A percentile compares a stretch with the other conserved stretches of the same genome.
phyloP scores from a whole-genome alignment of 2,113 vertebrate species.

The Calyptomena viridis region DNA sequence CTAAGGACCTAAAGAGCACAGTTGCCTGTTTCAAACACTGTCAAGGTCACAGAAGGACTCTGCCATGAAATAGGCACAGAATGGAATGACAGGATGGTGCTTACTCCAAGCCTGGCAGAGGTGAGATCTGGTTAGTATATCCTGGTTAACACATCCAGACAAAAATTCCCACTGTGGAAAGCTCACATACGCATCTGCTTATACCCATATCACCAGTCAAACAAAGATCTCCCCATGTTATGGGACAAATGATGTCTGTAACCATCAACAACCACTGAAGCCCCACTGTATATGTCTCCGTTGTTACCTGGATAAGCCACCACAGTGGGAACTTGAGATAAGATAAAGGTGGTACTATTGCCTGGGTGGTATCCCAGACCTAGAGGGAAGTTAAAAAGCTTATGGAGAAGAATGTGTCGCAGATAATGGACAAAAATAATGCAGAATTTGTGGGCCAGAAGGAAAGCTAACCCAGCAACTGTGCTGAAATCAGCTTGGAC shows the following conservation, averaged over 20 bases:
- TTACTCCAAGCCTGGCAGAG: background rate
- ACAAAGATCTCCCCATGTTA: background rate
- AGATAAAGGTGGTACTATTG: background rate
- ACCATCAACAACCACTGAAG: background rate
- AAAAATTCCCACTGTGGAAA: background rate
- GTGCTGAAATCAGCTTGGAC: background rate
- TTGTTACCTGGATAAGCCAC: background rate
- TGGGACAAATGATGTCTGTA: background rate
- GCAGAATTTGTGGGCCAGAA: background rate
- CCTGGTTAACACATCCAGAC: fast-evolving
- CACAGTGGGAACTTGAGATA: background rate
- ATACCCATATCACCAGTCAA: fast-evolving
- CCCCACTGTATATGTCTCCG: background rate
- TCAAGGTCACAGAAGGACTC: background rate
- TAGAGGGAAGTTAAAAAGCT: background rate
- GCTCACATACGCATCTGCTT: background rate
- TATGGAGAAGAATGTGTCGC: background rate
- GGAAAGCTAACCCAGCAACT: background rate
- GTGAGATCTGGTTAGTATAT: background rate
- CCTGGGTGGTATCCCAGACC: background rate
- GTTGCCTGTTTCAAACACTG: background rate
- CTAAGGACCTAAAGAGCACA: background rate
- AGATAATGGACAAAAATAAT: background rate
- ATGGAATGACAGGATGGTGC: background rate
- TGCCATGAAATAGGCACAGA: background rate